Conservation (phyloP, 2,113 vertebrate species). For the Turnix velox region DNA sequence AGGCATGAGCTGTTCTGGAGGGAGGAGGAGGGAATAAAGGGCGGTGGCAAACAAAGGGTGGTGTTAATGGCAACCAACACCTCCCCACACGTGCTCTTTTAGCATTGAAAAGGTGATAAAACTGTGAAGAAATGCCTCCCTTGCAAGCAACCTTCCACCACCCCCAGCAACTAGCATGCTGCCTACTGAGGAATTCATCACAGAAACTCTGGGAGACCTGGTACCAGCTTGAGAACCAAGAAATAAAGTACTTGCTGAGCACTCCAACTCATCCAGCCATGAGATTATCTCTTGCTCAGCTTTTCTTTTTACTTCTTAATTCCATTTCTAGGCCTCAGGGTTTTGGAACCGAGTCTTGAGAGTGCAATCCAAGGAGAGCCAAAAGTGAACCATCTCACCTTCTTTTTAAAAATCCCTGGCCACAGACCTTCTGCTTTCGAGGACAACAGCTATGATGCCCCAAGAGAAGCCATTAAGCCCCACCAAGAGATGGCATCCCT, state of each 20-base stretch:
- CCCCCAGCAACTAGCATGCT: background rate
- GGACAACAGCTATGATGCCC: background rate
- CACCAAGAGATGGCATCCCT: background rate
- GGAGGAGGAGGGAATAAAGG: background rate
- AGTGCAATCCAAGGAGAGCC: background rate
- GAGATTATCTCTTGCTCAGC: background rate
- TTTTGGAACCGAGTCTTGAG: background rate
- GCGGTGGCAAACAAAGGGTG: too few relatives aligned
- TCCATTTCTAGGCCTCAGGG: background rate
- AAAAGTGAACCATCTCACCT: background rate
- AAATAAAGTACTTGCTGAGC: background rate
- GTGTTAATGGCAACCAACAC: background rate
- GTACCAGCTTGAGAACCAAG: background rate
- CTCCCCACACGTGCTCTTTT: background rate
- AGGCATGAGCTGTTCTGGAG: accelerated
- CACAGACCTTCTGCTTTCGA: background rate
- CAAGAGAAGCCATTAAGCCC: background rate
- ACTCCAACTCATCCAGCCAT: background rate
- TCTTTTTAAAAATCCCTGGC: background rate
- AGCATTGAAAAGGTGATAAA: background rate
- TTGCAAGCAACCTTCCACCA: background rate
- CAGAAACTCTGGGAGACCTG: background rate
- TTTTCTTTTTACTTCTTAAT: background rate
- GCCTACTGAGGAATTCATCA: background rate
- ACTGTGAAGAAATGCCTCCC: background rate